A percentile compares a stretch with the other conserved stretches of the same genome.
These are phyloP conservation scores for Nothocercus julius DNA, from an alignment of 2,113 vertebrate genomes.

Conservation along the genomic window DNA sequence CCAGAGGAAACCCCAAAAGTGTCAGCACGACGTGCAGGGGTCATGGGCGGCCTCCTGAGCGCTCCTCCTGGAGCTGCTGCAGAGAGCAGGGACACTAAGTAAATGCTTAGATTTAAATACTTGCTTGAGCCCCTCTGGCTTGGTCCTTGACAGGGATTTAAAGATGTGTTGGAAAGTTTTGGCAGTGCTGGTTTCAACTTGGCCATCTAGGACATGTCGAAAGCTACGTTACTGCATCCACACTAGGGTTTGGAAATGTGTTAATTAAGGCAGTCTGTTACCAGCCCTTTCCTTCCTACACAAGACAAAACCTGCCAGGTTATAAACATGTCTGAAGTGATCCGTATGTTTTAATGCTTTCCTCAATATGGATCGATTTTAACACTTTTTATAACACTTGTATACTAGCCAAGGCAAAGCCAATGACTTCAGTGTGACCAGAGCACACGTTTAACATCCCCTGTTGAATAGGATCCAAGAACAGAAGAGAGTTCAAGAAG, in stretches of 20 bases:
- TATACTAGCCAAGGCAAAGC: conserved; percentile 38
- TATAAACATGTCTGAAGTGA: conserved; percentile 30
- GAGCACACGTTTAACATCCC: neutral
- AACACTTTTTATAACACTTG: conserved; percentile 15
- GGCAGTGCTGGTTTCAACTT: conserved; percentile 18
- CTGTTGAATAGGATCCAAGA: neutral
- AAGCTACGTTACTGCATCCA: conserved; percentile 13
- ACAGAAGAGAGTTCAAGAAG: conserved; percentile 27
- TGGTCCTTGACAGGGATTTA: neutral
- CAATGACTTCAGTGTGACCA: neutral
- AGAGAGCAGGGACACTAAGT: neutral
- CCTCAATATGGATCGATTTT: conserved; percentile 38
- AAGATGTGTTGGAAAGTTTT: conserved; percentile 37
- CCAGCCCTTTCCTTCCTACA: conserved; percentile 43
- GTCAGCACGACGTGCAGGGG: neutral
- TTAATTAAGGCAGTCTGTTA: conserved; percentile 59
- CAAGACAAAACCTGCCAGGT: conserved; percentile 34
- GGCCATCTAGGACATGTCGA: neutral
- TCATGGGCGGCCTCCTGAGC: rapidly evolving
- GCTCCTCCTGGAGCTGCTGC: neutral
- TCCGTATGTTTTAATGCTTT: conserved; percentile 24
- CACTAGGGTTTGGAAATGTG: conserved; percentile 41
- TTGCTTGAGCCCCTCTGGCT: neutral
- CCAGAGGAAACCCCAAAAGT: neutral
- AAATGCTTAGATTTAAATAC: neutral